Base-by-base conservation (phyloP, 1,140 invertebrate species). In the Archegozetes longisetosus region DNA sequence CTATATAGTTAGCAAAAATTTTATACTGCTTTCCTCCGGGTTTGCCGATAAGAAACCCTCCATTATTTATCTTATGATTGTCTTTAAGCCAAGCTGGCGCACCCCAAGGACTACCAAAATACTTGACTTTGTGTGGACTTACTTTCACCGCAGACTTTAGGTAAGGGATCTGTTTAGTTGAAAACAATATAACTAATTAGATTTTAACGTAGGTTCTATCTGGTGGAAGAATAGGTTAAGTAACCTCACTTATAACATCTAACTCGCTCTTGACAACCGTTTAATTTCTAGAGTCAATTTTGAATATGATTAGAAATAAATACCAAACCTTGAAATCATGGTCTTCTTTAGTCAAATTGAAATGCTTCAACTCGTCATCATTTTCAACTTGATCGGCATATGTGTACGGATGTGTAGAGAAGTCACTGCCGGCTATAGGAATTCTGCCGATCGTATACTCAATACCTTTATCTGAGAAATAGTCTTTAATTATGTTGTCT, bases 31-130 rank as follows among this genome's bases (percentile, higher is more conserved):
- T 60, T n/a, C 73, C 75, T 27, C 73, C 73, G 20, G 72, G 66
- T 51, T 69, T 73, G 1, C 72, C 70, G 62, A 79, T 79, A 0
- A 95, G 68, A 22, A 63, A 61, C 1, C 80, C 80, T 23, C 69
- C 66, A 17, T 77, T 76, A 58, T 70, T 74, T 63, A 78, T 73
- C 53, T 70, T 72, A 25, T 82, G 74, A 65, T 84, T 88, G 0
- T 80, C 84, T 73, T 96, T 96, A 90, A 96, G 95, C 90, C 90
- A 96, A 3, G 75, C 71, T 0, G 92, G 92, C 0, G 90, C 78
- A 55, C 82, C 83, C 91, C 91, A 96, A 0, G 85, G 78, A 13
- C 81, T 78, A 0, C 78, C 79, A 60, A 90, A 73, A 1, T 89
- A 71, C 56, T 75, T 65, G 67, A 81, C 62, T 53, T 71, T 64